Percentiles rank a stretch among this genome's conserved stretches.
These are phyloP conservation scores for Trypoxylus dichotomus DNA, from an alignment of 1,140 invertebrate genomes.

Conservation along the genomic window DNA sequence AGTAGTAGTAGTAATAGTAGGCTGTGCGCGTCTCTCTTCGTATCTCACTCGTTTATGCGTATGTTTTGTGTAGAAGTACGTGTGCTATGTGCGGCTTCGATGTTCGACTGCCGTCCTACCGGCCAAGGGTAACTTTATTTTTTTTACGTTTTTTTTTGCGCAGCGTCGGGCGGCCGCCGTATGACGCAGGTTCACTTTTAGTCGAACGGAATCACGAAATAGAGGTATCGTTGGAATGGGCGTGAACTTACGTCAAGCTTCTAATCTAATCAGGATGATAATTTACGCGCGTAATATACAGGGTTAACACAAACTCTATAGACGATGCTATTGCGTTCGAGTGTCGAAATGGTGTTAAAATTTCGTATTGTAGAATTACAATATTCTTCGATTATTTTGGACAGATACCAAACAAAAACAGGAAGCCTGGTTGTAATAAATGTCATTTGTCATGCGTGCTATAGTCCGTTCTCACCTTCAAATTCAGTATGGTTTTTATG, in stretches of 20 bases:
- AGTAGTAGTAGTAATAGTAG: conserved; percentile 3
- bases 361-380: too few species aligned
- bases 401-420: too few species aligned
- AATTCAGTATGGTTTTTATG: too few species aligned
- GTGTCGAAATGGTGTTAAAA: too few species aligned
- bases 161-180: not conserved
- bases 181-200: not conserved
- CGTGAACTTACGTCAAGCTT: not conserved
- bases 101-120: not conserved
- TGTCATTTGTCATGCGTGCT: too few species aligned
- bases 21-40: not conserved
- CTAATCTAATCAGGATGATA: too few species aligned
- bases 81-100: not conserved
- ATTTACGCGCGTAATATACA: too few species aligned
- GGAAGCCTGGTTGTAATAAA: too few species aligned
- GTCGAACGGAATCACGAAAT: not conserved
- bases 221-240: not conserved
- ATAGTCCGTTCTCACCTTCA: too few species aligned
- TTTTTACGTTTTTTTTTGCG: not conserved
- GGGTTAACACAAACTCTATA: too few species aligned
- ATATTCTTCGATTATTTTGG: too few species aligned
- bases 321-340: too few species aligned
- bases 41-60: not conserved
- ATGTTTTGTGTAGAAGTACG: not conserved
- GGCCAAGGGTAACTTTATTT: conserved; percentile 27